phyloP scores from a whole-genome alignment of 2,113 vertebrate genomes.

The Sigmodon hispidus region DNA sequence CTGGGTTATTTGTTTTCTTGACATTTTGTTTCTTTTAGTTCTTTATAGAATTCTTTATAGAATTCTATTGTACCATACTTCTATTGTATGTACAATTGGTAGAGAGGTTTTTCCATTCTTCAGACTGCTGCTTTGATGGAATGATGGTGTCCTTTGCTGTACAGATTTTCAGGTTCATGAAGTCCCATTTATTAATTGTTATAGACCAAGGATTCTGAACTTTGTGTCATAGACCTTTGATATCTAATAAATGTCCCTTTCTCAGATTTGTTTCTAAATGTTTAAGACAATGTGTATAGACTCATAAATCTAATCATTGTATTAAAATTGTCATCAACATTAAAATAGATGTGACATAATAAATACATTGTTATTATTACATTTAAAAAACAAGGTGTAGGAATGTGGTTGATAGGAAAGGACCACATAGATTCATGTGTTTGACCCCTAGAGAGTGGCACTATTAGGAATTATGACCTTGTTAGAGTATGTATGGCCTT shows the following conservation, averaged over 20 bases:
- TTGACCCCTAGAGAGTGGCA: too few species aligned
- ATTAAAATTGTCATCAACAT: constrained; percentile 35
- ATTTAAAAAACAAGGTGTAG: background rate
- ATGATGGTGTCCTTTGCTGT: too few species aligned
- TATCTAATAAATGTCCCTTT: background rate
- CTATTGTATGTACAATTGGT: background rate
- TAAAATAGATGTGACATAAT: background rate
- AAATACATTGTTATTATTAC: background rate
- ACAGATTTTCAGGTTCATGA: too few species aligned
- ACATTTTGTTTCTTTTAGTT: background rate
- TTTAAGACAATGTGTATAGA: background rate
- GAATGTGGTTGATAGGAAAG: background rate
- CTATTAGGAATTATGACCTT: too few species aligned
- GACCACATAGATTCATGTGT: too few species aligned
- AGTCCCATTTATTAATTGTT: background rate
- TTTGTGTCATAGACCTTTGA: background rate
- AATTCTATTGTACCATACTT: background rate
- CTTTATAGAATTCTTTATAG: background rate
- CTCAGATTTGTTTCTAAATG: constrained; percentile 18
- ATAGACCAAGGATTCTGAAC: background rate
- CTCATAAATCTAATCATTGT: background rate
- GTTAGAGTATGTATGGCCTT: too few species aligned
- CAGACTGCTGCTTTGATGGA: too few species aligned
- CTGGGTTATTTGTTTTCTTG: background rate
- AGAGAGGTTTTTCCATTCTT: background rate